Evolutionary conservation across 2,797 vertebrate genomes (phyloP).

Genomic region (Sebastes diaconus): DNA sequence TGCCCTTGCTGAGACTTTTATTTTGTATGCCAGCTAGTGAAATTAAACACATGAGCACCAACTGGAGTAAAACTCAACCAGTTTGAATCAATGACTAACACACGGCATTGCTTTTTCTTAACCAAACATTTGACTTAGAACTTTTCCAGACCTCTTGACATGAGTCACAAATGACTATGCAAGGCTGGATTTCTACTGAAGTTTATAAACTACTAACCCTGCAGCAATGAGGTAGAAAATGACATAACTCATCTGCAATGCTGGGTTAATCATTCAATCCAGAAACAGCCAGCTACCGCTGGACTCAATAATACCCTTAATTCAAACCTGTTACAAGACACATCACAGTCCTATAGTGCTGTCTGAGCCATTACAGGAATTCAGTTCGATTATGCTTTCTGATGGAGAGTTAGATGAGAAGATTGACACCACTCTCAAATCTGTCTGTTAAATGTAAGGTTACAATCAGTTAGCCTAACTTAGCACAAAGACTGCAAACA

Average conservation of each 20-base stretch:
- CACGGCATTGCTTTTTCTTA: neutral
- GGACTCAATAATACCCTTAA: neutral
- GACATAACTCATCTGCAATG: neutral
- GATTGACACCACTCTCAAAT: neutral
- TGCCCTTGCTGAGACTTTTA: neutral
- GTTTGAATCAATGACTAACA: neutral
- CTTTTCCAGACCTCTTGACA: neutral
- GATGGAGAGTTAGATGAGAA: neutral
- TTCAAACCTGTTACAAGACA: neutral
- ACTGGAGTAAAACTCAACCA: neutral
- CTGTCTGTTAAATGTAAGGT: neutral
- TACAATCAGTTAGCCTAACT: neutral
- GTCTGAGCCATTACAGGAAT: neutral
- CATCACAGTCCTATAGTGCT: neutral
- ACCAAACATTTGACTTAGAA: neutral
- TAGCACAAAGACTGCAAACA: neutral
- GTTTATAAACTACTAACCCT: neutral
- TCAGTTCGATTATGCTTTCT: neutral
- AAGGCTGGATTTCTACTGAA: neutral
- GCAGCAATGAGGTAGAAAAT: neutral
- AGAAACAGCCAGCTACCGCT: neutral
- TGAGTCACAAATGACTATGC: neutral
- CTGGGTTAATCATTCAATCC: neutral
- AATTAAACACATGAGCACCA: neutral
- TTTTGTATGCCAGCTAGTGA: neutral